Evolutionary conservation across 2,113 vertebrate species (phyloP).

Genomic region (Paramormyrops kingsleyae): DNA sequence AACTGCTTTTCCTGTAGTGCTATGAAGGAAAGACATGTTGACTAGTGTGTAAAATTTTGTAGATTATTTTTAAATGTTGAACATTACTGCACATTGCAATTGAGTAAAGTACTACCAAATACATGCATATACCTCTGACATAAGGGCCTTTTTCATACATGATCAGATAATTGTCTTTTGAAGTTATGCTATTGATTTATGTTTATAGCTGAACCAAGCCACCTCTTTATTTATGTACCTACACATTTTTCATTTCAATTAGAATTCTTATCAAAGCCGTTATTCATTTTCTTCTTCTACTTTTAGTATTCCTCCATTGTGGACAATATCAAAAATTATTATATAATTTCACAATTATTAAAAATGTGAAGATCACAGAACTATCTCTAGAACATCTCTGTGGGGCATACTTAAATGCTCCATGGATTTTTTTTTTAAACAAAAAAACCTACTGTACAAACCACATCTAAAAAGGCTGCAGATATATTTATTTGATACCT

Average conservation of each 20-base stretch:
- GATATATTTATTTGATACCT: slow-evolving; percentile 22
- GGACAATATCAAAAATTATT: not conserved
- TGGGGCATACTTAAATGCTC: not conserved
- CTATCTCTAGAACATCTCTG: not conserved
- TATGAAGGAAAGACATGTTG: not conserved
- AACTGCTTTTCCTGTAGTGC: not conserved
- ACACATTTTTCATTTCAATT: not conserved
- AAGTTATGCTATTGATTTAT: slow-evolving; percentile 89
- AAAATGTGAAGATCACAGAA: not conserved
- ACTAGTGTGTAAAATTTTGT: not conserved
- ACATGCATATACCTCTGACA: not conserved
- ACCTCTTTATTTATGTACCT: slow-evolving; percentile 36
- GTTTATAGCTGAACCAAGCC: slow-evolving; percentile 84
- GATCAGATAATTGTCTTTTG: slow-evolving; percentile 82
- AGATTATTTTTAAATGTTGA: not conserved
- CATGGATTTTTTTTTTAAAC: not conserved
- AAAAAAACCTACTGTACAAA: slow-evolving; percentile 3
- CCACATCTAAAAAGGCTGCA: slow-evolving; percentile 13
- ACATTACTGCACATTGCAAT: not conserved
- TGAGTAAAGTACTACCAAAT: not conserved
- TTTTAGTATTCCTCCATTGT: not conserved
- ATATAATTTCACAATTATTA: not conserved
- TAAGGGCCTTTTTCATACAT: slow-evolving; percentile 79
- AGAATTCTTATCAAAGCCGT: not conserved
- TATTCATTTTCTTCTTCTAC: not conserved